Percentiles rank a stretch among this genome's conserved stretches.
Conservation (phyloP, 2,888 invertebrate genomes). For the Athalia cordata region DNA sequence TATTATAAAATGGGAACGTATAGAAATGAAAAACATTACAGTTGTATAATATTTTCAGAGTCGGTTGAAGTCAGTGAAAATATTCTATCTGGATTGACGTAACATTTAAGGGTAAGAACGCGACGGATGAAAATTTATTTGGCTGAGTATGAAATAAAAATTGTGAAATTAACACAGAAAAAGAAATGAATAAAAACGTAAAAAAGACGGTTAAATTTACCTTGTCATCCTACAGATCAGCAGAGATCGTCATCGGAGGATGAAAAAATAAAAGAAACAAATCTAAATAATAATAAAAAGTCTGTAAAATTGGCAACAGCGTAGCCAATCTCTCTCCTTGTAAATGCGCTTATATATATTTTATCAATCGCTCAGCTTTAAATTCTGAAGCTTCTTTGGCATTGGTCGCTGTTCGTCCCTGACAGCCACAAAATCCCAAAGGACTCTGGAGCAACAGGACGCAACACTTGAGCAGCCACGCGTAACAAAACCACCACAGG, state of each 20-base stretch:
- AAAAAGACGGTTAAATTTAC: too few relatives aligned
- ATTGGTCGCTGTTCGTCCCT: neutral
- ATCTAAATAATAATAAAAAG: neutral
- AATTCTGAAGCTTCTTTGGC: constrained; percentile 5
- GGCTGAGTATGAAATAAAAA: neutral
- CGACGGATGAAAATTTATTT: neutral
- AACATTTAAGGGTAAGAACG: neutral
- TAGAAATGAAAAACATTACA: neutral
- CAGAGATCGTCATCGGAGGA: too few relatives aligned
- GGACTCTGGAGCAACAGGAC: constrained; percentile 34
- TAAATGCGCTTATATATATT: neutral
- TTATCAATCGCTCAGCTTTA: constrained; percentile 6
- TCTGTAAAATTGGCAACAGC: neutral
- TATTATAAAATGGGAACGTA: neutral
- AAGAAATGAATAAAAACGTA: neutral
- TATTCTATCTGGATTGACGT: neutral
- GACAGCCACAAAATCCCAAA: constrained; percentile 27
- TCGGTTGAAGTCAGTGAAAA: neutral
- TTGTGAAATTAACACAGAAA: neutral
- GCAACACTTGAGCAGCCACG: constrained; percentile 30
- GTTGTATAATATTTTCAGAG: neutral
- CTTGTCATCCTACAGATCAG: too few relatives aligned
- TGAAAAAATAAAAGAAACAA: too few relatives aligned
- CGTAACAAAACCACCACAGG: constrained; percentile 15
- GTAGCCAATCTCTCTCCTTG: neutral